Percentiles rank a stretch among this genome's conserved stretches.
Evolutionary conservation across 2,113 vertebrate genomes (phyloP).

Genomic region (Morone chrysops): DNA sequence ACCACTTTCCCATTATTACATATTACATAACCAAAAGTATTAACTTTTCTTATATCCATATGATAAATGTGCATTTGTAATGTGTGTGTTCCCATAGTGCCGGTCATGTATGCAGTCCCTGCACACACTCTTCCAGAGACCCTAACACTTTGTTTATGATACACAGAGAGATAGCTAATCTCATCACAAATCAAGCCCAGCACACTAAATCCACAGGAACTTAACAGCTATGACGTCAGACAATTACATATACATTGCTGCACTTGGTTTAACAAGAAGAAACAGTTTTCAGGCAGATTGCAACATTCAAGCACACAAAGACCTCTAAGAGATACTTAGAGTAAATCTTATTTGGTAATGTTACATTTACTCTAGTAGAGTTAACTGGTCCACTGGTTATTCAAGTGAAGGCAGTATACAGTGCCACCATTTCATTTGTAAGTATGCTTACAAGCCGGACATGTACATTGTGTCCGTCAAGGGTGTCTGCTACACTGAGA

Average conservation of each 20-base stretch:
- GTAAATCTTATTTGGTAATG: slow-evolving; percentile 9
- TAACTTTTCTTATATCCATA: slow-evolving; percentile 27
- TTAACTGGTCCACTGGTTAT: not conserved
- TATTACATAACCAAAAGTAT: slow-evolving; percentile 22
- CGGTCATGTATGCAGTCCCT: slow-evolving; percentile 31
- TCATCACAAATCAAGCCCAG: slow-evolving; percentile 58
- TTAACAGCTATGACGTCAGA: slow-evolving; percentile 51
- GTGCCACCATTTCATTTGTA: not conserved
- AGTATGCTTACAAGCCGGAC: not conserved
- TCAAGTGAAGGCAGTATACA: not conserved
- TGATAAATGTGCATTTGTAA: slow-evolving; percentile 42
- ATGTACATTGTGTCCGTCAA: not conserved
- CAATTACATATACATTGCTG: slow-evolving; percentile 43
- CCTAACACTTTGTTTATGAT: slow-evolving; percentile 69
- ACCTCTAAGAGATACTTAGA: slow-evolving; percentile 10
- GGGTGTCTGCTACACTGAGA: slow-evolving; percentile 3
- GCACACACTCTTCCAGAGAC: slow-evolving; percentile 33
- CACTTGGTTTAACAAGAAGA: slow-evolving; percentile 42
- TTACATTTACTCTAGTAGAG: not conserved
- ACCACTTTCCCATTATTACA: not conserved
- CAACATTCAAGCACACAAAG: slow-evolving; percentile 29
- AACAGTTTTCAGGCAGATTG: slow-evolving; percentile 33
- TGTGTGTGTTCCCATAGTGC: slow-evolving; percentile 24
- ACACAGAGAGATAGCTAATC: slow-evolving; percentile 49
- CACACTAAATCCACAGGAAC: slow-evolving; percentile 34